These are phyloP conservation scores for Solenodon paradoxus DNA, from an alignment of 2,113 vertebrate species.

Conservation along the genomic window DNA sequence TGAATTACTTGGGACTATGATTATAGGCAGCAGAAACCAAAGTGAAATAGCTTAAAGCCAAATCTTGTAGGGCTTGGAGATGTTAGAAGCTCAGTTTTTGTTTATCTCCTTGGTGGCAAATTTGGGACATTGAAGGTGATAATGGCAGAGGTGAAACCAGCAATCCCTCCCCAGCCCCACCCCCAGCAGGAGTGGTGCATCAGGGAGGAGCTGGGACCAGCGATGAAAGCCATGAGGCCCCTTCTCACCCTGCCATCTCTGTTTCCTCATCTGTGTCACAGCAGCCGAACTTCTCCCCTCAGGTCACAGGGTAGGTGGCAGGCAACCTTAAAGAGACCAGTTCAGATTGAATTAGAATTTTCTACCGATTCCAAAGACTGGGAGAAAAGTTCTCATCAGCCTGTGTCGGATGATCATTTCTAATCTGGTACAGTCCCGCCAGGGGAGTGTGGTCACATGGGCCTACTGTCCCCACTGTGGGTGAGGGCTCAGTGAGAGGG, in stretches of 20 bases:
- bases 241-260: background rate
- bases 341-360: background rate
- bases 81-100: background rate
- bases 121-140: background rate
- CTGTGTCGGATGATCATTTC: background rate
- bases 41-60: background rate
- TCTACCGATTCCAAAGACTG: background rate
- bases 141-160: background rate
- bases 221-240: background rate
- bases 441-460: background rate
- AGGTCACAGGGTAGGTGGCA: background rate
- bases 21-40: background rate
- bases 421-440: background rate
- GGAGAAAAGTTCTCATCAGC: background rate
- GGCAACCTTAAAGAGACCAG: background rate
- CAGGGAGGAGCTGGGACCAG: background rate
- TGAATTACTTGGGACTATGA: background rate
- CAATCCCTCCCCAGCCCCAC: accelerated
- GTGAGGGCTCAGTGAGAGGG: background rate
- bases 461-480: background rate
- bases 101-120: background rate
- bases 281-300: background rate
- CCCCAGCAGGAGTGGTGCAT: background rate
- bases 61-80: background rate
- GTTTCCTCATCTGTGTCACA: background rate